Conservation (phyloP, 1,140 invertebrate genomes). For the Halictus rubicundus region DNA sequence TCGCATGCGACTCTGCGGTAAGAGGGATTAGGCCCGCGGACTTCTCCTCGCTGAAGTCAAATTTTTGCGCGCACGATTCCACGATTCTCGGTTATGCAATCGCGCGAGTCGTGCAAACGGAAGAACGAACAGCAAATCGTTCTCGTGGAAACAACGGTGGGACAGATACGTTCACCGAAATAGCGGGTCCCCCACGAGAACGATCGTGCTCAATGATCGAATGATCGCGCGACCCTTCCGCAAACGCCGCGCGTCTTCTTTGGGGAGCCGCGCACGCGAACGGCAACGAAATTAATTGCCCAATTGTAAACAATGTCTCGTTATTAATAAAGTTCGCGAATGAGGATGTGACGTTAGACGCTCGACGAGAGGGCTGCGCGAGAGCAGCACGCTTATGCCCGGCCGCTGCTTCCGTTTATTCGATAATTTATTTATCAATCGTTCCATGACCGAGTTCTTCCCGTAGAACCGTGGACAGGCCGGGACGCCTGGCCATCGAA, state of each 20-base stretch:
- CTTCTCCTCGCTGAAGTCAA: not conserved
- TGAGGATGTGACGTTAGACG: slow-evolving; percentile 68
- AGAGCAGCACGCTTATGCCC: no score
- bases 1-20: slow-evolving; percentile 8
- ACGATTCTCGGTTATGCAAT: slow-evolving; percentile 29
- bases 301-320: slow-evolving; percentile 67
- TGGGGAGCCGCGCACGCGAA: slow-evolving; percentile 7
- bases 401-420: slow-evolving; percentile 12
- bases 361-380: slow-evolving; percentile 34
- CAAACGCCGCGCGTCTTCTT: not conserved
- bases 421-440: not conserved
- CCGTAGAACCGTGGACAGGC: no score
- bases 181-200: not conserved
- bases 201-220: no score
- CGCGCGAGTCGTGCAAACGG: not conserved
- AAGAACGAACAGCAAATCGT: no score
- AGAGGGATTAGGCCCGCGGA: not conserved
- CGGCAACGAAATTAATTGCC: slow-evolving; percentile 44
- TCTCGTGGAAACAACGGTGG: no score
- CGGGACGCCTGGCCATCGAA: no score
- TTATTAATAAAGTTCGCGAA: slow-evolving; percentile 67
- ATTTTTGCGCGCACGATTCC: not conserved
- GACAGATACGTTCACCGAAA: not conserved
- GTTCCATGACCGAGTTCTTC: no score
- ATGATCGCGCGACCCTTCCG: not conserved